Evolutionary conservation across 2,113 vertebrate species (phyloP).

Genomic region (Chunga burmeisteri): DNA sequence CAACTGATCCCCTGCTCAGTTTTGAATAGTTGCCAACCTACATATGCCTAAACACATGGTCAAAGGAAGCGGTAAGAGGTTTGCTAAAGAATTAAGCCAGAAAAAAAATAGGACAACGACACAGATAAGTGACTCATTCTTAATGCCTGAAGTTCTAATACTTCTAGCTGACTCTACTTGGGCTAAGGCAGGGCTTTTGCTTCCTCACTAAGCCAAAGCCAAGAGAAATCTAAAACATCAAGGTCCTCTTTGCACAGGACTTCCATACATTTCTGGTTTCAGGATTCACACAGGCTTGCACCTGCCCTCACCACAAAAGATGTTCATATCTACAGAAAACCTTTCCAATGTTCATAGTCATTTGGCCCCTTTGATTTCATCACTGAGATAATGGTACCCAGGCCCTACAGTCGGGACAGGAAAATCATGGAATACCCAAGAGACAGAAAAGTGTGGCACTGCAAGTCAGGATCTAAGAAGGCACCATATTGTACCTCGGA

Average conservation of each 20-base stretch:
- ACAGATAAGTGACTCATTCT: not conserved
- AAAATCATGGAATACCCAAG: not conserved
- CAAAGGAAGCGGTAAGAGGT: slow-evolving; percentile 11
- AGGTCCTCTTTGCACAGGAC: not conserved
- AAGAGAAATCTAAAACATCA: not conserved
- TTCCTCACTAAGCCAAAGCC: not conserved
- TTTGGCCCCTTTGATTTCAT: not conserved
- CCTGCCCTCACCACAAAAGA: not conserved
- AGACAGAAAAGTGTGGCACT: not conserved
- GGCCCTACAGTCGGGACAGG: not conserved
- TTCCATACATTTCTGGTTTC: not conserved
- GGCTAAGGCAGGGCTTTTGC: not conserved
- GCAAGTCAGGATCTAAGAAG: not conserved
- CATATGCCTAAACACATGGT: slow-evolving; percentile 39
- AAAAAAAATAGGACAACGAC: not conserved
- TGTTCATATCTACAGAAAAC: not conserved
- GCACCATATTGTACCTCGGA: not conserved
- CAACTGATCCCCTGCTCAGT: not conserved
- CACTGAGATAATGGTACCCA: not conserved
- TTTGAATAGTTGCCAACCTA: slow-evolving; percentile 12
- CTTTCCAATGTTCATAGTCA: not conserved
- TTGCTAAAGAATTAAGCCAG: not conserved
- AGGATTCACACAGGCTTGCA: not conserved
- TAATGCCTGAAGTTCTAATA: not conserved
- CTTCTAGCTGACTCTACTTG: not conserved